A percentile compares a stretch with the other conserved stretches of the same genome.
phyloP scores from a whole-genome alignment of 2,888 invertebrate species.

The Drosophila testacea region DNA sequence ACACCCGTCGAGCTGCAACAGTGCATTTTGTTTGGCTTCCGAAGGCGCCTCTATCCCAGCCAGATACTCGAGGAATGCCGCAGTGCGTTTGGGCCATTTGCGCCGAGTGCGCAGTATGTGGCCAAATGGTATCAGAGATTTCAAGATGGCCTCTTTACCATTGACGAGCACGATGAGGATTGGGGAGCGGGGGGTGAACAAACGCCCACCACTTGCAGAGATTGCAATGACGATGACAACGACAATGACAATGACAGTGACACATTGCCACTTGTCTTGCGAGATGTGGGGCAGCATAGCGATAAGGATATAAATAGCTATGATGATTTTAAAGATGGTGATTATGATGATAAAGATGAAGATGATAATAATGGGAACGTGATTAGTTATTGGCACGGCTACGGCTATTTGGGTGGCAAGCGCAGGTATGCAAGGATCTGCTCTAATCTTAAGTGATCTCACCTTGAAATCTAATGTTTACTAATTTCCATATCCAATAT shows the following conservation, averaged over 20 bases:
- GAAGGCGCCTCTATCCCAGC: slow-evolving; percentile 67
- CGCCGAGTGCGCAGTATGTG: slow-evolving; percentile 71
- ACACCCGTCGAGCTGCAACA: slow-evolving; percentile 69
- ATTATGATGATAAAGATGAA: slow-evolving; percentile 42
- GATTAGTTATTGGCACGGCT: slow-evolving; percentile 76
- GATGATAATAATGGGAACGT: slow-evolving; percentile 60
- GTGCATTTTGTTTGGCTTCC: slow-evolving; percentile 74
- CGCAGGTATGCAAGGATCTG: slow-evolving; percentile 60
- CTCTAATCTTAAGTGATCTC: slow-evolving; percentile 21
- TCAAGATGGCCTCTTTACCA: slow-evolving; percentile 65
- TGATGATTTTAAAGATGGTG: slow-evolving; percentile 24
- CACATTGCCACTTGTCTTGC: slow-evolving; percentile 62
- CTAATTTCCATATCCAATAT: slow-evolving; percentile 10
- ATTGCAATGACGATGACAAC: slow-evolving; percentile 57
- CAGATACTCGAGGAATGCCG: slow-evolving; percentile 73
- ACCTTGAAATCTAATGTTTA: not conserved
- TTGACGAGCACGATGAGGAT: slow-evolving; percentile 63
- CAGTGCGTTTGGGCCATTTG: slow-evolving; percentile 70
- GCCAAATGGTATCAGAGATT: slow-evolving; percentile 71
- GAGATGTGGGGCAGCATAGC: slow-evolving; percentile 53
- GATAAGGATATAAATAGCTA: slow-evolving; percentile 42
- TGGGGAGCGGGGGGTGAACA: slow-evolving; percentile 49
- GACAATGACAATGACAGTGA: slow-evolving; percentile 31
- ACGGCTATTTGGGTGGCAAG: slow-evolving; percentile 78
- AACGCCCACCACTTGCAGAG: slow-evolving; percentile 72